These are phyloP conservation scores for Cantharis flavilabris DNA, from an alignment of 2,888 invertebrate genomes.

Conservation along the genomic window DNA sequence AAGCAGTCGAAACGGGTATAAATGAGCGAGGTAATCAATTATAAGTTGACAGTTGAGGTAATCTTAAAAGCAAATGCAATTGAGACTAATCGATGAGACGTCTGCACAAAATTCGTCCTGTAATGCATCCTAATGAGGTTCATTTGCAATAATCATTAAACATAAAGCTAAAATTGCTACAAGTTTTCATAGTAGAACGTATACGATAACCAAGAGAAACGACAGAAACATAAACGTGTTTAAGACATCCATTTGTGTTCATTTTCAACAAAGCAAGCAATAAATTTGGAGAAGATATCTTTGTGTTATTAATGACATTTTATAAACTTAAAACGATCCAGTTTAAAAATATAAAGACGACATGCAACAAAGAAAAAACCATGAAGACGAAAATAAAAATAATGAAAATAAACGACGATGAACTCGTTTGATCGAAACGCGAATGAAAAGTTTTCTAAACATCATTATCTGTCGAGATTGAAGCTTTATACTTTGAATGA, in stretches of 20 bases:
- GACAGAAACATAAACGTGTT: not conserved
- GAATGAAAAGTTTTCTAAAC: constrained; percentile 20
- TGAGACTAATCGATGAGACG: constrained; percentile 14
- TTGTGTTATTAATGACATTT: constrained; percentile 9
- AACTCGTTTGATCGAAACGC: constrained; percentile 15
- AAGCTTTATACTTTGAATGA: constrained; percentile 13
- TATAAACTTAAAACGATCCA: not conserved
- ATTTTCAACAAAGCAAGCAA: constrained; percentile 2
- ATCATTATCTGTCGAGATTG: constrained; percentile 16
- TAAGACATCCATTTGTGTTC: not conserved
- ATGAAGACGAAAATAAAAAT: constrained; percentile 4
- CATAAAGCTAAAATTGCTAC: not conserved
- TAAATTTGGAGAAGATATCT: not conserved
- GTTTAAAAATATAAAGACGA: not conserved
- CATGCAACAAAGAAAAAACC: not conserved
- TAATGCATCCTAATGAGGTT: constrained; percentile 14
- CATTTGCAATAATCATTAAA: constrained; percentile 5
- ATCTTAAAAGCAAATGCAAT: constrained; percentile 2
- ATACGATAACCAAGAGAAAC: not conserved
- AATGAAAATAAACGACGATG: constrained; percentile 12
- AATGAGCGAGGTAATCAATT: not conserved
- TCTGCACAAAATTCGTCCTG: constrained; percentile 9
- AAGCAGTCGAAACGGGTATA: not conserved
- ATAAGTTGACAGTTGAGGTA: not conserved
- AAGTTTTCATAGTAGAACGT: not conserved